These are phyloP conservation scores for Centroberyx gerrardi DNA, from an alignment of 2,797 vertebrate genomes.

Conservation along the genomic window DNA sequence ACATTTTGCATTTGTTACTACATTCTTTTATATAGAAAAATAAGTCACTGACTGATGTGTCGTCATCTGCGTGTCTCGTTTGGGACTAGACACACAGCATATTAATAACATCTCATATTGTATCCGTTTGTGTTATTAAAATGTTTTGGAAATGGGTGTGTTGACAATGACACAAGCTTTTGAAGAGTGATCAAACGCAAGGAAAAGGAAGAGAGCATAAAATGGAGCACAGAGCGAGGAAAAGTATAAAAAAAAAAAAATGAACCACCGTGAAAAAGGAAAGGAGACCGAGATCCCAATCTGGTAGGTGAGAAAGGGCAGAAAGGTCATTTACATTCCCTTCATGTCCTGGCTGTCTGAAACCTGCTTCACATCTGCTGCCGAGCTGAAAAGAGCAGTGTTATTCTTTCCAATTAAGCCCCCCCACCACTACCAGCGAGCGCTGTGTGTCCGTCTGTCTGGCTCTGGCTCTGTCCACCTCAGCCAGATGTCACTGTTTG, in stretches of 20 bases:
- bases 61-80: too few relatives aligned
- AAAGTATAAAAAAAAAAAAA: not conserved
- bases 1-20: too few relatives aligned
- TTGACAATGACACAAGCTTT: not conserved
- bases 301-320: conserved; percentile 63
- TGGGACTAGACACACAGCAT: not conserved
- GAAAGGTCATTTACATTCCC: conserved; percentile 62
- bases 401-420: conserved; percentile 64
- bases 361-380: conserved; percentile 66
- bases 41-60: too few relatives aligned
- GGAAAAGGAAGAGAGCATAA: not conserved
- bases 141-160: not conserved
- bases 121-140: not conserved
- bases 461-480: conserved; percentile 14
- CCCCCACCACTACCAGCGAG: conserved; percentile 1
- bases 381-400: conserved; percentile 64
- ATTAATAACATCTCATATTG: not conserved
- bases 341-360: conserved; percentile 48
- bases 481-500: conserved; percentile 20
- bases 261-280: not conserved
- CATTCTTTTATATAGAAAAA: too few relatives aligned
- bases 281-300: conserved; percentile 5
- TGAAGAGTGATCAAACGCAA: not conserved
- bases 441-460: conserved; percentile 20
- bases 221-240: not conserved